Evolutionary conservation across 2,888 invertebrate species (phyloP).

Genomic region (Brachycybe producta): DNA sequence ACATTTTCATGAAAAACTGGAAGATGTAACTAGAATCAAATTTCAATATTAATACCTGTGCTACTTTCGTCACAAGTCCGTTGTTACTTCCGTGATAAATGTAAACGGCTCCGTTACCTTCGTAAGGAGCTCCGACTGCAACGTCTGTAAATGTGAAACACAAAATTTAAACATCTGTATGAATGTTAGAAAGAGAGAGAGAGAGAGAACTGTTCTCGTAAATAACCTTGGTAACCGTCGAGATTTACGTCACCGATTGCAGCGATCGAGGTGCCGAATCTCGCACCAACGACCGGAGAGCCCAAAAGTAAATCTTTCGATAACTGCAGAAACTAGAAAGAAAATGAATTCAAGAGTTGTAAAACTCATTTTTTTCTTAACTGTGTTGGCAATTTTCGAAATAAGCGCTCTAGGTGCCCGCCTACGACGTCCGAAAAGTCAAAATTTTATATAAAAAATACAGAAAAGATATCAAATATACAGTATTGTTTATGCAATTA

Average conservation of each 20-base stretch:
- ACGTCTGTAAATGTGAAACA: constrained; percentile 39
- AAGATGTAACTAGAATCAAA: constrained; percentile 29
- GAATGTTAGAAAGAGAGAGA: background rate
- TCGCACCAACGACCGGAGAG: constrained; percentile 56
- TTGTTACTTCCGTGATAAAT: constrained; percentile 44
- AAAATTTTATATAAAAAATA: too few species aligned
- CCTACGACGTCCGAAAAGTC: too few species aligned
- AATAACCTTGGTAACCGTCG: constrained; percentile 47
- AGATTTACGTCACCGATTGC: constrained; percentile 50
- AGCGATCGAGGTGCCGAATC: constrained; percentile 50
- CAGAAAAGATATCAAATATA: too few species aligned
- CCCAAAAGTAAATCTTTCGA: constrained; percentile 44
- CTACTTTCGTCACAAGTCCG: constrained; percentile 40
- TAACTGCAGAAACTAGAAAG: constrained; percentile 50
- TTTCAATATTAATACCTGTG: constrained; percentile 45
- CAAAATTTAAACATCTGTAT: constrained; percentile 4
- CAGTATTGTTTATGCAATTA: too few species aligned
- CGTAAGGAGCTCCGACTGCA: constrained; percentile 52
- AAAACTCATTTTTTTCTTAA: too few species aligned
- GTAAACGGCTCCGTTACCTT: constrained; percentile 50
- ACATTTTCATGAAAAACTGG: constrained; percentile 28
- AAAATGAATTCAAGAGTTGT: background rate
- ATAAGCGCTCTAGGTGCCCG: too few species aligned
- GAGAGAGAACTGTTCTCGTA: too few species aligned
- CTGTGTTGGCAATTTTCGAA: too few species aligned